A percentile compares a stretch with the other conserved stretches of the same genome.
phyloP scores from a whole-genome alignment of 1,140 invertebrate genomes.

The Atta texana region DNA sequence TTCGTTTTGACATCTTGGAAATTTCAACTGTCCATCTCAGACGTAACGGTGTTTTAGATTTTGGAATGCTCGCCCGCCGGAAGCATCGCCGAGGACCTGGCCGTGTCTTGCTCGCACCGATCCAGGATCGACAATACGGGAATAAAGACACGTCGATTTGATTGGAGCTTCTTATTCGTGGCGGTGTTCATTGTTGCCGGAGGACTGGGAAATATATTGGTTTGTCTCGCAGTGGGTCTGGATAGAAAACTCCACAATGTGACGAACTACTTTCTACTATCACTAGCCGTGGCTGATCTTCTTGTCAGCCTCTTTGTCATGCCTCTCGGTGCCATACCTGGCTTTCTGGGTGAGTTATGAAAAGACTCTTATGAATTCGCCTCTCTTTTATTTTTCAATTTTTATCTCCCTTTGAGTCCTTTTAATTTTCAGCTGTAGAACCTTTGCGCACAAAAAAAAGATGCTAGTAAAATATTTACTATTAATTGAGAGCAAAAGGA shows the following conservation, averaged over 20 bases:
- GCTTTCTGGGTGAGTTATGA: conserved; percentile 92
- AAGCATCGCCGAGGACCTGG: conserved; percentile 69
- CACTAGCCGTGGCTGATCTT: conserved; percentile 96
- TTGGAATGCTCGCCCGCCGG: conserved; percentile 74
- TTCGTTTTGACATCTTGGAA: conserved; percentile 1
- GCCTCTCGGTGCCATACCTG: conserved; percentile 95
- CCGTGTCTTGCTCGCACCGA: conserved; percentile 71
- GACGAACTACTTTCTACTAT: conserved; percentile 97
- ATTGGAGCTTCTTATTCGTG: conserved; percentile 93
- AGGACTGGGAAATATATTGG: conserved; percentile 95
- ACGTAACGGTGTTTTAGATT: conserved; percentile 61
- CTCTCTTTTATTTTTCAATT: not conserved
- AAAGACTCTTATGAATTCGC: not conserved
- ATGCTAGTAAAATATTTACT: no score
- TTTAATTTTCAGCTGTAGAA: not conserved
- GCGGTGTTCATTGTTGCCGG: conserved; percentile 94
- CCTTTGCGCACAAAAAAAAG: no score
- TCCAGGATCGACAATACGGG: conserved; percentile 49
- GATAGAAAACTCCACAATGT: conserved; percentile 96
- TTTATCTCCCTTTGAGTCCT: not conserved
- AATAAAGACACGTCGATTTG: conserved; percentile 78
- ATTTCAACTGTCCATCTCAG: conserved; percentile 8
- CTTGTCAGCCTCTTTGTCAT: conserved; percentile 96
- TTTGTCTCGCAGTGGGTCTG: conserved; percentile 95
- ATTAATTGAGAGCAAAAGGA: no score